Evolutionary conservation across 2,797 vertebrate genomes (phyloP).

Genomic region (Centropyge bicolor): DNA sequence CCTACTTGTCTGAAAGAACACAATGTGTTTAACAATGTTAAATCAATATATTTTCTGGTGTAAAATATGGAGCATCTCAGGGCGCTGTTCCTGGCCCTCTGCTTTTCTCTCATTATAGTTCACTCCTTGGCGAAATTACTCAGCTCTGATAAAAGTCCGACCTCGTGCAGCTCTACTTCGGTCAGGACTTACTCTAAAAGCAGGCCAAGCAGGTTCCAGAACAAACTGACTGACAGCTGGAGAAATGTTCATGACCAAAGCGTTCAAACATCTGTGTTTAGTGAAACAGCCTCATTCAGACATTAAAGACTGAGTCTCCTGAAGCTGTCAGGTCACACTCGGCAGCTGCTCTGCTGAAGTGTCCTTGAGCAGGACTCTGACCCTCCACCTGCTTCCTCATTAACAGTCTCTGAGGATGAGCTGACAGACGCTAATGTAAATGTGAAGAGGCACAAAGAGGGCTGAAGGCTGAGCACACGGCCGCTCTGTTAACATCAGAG

Average conservation of each 20-base stretch:
- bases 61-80: too few relatives aligned
- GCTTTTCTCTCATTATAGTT: too few relatives aligned
- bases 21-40: too few relatives aligned
- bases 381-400: slow-evolving; percentile 19
- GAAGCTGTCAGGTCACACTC: slow-evolving; percentile 1
- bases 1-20: too few relatives aligned
- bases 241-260: not conserved
- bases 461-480: slow-evolving; percentile 21
- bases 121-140: too few relatives aligned
- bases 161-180: too few relatives aligned
- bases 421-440: slow-evolving; percentile 21
- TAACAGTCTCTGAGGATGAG: slow-evolving; percentile 14
- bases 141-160: too few relatives aligned
- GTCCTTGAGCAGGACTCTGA: slow-evolving; percentile 24
- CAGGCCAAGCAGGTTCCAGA: not conserved
- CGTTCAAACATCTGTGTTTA: not conserved
- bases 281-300: not conserved
- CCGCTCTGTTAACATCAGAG: slow-evolving; percentile 34
- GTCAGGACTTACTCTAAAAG: too few relatives aligned
- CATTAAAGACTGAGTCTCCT: not conserved
- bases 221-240: not conserved
- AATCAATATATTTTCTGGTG: too few relatives aligned
- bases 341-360: not conserved
- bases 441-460: slow-evolving; percentile 40
- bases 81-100: too few relatives aligned